These are phyloP conservation scores for Centrocercus urophasianus DNA, from an alignment of 2,113 vertebrate species.

Conservation along the genomic window DNA sequence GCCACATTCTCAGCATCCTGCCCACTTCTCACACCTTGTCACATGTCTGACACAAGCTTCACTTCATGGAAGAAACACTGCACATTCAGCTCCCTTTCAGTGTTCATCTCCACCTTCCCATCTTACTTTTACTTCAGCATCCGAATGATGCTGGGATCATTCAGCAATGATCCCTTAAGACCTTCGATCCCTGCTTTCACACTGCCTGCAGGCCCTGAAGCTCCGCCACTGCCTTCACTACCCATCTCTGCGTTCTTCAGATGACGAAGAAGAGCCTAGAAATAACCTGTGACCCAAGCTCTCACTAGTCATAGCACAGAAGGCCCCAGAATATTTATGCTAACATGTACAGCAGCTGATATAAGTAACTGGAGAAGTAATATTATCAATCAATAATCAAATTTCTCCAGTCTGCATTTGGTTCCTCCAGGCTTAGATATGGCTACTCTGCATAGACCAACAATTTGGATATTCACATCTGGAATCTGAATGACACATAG, in stretches of 20 bases:
- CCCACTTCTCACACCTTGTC: background rate
- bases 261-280: background rate
- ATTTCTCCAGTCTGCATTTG: background rate
- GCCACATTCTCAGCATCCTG: background rate
- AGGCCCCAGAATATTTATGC: background rate
- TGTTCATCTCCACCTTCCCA: background rate
- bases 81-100: background rate
- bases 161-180: background rate
- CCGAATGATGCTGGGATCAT: background rate
- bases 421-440: background rate
- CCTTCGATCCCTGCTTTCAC: background rate
- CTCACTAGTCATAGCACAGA: background rate
- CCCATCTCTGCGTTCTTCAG: background rate
- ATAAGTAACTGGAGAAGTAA: background rate
- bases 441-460: background rate
- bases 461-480: background rate
- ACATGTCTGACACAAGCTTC: background rate
- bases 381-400: background rate
- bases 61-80: background rate
- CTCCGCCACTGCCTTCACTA: background rate
- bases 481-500: background rate
- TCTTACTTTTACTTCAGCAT: background rate
- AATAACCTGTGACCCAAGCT: background rate
- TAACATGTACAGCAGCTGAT: background rate
- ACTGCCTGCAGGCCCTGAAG: background rate